Evolutionary conservation across 2,888 invertebrate genomes (phyloP).

Genomic region (Thereva unica): DNA sequence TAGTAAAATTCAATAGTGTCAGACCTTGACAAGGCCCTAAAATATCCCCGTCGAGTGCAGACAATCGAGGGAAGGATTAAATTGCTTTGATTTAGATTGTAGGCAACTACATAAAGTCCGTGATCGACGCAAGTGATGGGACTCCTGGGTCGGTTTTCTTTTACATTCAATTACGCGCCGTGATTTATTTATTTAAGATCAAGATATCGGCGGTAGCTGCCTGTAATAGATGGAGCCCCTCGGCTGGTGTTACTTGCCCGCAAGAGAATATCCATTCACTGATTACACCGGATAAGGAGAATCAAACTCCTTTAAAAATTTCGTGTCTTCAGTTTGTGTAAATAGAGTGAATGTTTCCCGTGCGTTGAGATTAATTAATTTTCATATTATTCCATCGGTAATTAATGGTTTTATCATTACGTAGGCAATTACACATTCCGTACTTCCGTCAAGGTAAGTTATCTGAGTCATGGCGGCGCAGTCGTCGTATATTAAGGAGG

Average conservation of each 20-base stretch:
- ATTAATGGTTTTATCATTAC: slow-evolving; percentile 13
- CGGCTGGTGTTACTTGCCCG: slow-evolving; percentile 27
- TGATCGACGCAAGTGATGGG: slow-evolving; percentile 39
- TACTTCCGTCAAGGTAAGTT: slow-evolving; percentile 26
- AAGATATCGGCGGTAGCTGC: slow-evolving; percentile 25
- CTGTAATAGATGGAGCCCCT: slow-evolving; percentile 28
- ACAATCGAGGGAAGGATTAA: slow-evolving; percentile 31
- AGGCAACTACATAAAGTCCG: slow-evolving; percentile 38
- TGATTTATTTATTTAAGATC: slow-evolving; percentile 40
- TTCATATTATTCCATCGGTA: slow-evolving; percentile 17
- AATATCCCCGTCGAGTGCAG: slow-evolving; percentile 6
- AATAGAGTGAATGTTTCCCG: not conserved
- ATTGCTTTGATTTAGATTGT: slow-evolving; percentile 41
- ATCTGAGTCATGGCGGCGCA: slow-evolving; percentile 9
- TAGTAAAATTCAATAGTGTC: too few relatives aligned
- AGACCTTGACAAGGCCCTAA: slow-evolving; percentile 7
- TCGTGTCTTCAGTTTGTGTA: not conserved
- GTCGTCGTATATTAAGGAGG: slow-evolving; percentile 11
- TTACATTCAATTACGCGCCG: slow-evolving; percentile 40
- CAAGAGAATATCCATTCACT: slow-evolving; percentile 1
- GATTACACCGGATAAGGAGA: slow-evolving; percentile 20
- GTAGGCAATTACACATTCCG: slow-evolving; percentile 3
- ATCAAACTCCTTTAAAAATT: slow-evolving; percentile 1
- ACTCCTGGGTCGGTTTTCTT: slow-evolving; percentile 26
- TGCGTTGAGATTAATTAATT: slow-evolving; percentile 14